A percentile compares a stretch with the other conserved stretches of the same genome.
Conservation (phyloP, 1,140 invertebrate species). For the Diuraphis noxia region DNA sequence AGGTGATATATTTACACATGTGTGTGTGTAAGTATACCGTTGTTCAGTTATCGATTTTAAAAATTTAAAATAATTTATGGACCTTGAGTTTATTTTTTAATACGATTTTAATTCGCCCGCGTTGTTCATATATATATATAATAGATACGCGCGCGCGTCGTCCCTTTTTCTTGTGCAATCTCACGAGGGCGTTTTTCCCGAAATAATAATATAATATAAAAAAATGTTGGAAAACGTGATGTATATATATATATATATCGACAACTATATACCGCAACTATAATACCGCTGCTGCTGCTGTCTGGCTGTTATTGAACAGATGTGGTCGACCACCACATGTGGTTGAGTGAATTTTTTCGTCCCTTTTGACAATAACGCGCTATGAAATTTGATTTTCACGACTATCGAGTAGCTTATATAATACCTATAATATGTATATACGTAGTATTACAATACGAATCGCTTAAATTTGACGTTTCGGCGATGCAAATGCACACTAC, state of each 20-base stretch:
- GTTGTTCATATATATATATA: not conserved
- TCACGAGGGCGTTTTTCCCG: not conserved
- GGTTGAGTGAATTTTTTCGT: conserved; percentile 33
- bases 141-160: not conserved
- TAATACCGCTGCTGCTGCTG: too few species aligned
- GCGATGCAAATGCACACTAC: not conserved
- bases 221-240: too few species aligned
- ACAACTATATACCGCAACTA: not conserved
- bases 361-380: conserved; percentile 29
- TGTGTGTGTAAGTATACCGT: not conserved
- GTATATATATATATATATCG: too few species aligned
- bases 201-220: conserved; percentile 16
- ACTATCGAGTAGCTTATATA: not conserved
- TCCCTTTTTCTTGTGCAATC: not conserved
- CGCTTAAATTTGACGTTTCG: not conserved
- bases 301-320: not conserved
- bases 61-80: not conserved
- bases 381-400: conserved; percentile 35
- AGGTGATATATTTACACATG: too few species aligned
- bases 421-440: not conserved
- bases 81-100: not conserved
- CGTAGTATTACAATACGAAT: not conserved
- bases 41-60: not conserved
- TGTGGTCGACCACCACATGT: conserved; percentile 20
- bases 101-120: not conserved